These are phyloP conservation scores for Cercocebus atys DNA, from an alignment of 2,113 vertebrate species.

Conservation along the genomic window DNA sequence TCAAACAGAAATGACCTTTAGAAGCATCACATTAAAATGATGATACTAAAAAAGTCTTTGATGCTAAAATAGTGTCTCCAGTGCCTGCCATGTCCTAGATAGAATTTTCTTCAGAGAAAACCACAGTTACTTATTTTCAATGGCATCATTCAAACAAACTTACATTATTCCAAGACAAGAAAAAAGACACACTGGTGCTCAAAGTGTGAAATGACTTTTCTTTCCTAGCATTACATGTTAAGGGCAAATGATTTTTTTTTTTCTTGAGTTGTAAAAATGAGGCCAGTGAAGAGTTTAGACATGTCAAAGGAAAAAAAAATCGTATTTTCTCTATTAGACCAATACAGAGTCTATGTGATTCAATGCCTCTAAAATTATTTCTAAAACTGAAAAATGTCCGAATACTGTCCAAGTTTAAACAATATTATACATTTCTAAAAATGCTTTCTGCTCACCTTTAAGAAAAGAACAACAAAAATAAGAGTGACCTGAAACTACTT, in stretches of 20 bases:
- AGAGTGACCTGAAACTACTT: conserved; percentile 28
- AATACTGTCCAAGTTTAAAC: background rate
- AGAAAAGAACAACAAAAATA: conserved; percentile 37
- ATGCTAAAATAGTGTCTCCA: conserved; percentile 83
- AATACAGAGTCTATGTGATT: background rate
- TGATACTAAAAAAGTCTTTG: conserved; percentile 76
- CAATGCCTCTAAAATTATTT: background rate
- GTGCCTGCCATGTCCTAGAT: conserved; percentile 82
- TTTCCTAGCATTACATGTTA: conserved; percentile 55
- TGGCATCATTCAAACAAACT: conserved; percentile 82
- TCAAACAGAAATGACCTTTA: conserved; percentile 82
- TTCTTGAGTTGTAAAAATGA: conserved; percentile 79
- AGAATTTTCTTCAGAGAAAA: conserved; percentile 80
- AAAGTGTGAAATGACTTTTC: conserved; percentile 73
- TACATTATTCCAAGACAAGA: conserved; percentile 49
- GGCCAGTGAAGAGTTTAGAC: conserved; percentile 63
- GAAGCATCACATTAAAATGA: conserved; percentile 75
- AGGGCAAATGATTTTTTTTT: conserved; percentile 52
- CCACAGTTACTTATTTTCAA: conserved; percentile 74
- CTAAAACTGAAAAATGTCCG: background rate
- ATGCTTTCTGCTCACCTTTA: background rate
- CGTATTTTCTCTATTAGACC: background rate
- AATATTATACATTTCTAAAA: background rate
- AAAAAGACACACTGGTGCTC: conserved; percentile 62
- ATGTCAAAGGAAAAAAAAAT: background rate